Evolutionary conservation across 2,888 invertebrate genomes (phyloP), one percentile per base, ranked within the genome.

Genomic region (Monoplex corrugatus): DNA sequence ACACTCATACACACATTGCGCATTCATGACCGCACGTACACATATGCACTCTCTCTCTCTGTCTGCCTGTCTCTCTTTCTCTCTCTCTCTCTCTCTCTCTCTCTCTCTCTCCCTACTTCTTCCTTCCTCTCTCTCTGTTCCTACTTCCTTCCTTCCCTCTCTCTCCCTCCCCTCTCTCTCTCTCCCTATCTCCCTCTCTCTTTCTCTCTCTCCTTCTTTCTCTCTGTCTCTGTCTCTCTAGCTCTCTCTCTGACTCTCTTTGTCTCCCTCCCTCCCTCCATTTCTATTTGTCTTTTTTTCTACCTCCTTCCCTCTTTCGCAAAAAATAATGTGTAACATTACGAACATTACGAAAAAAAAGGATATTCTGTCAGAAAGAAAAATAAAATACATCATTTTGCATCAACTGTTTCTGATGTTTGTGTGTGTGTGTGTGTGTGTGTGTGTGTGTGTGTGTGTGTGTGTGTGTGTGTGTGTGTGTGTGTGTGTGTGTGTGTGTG

Each of bases 51-150:
- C 32, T 28, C 1, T 72, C 1, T 32, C 32, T 28, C 32, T 72
- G 16, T 32, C 72, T 32, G 16, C 32, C 32, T 72, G 10, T 72
- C 32, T 72, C 72, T 72, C 72, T 63, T 6, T 86, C 23, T 86
- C 35, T 40, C 44, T 86, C 32, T 63, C 19, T 86, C 57, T 32
- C 2, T 72, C 86, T 68, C 80, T 88, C 68, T 91, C 87, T 72
- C 32, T 72, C 72, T 72, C 2, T 32, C 19, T 72, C 72, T n/a
- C n/a, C 32, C 72, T 72, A 10, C 32, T 8, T 72, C 32, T 72
- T 32, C 32, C n/a, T 32, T 28, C n/a, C 68, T 50, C 50, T 50
- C 50, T 91, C 68, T 86, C 89, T 89, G 72, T 2, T 28, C 8
- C n/a, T 13, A 35, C n/a, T 50, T 50, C 10, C 10, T 50, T n/a